Percentiles rank a stretch among this genome's conserved stretches.
Evolutionary conservation across 92 coral and sea anemone genomes (phyloP).

Genomic region (Scolanthus callimorphus): DNA sequence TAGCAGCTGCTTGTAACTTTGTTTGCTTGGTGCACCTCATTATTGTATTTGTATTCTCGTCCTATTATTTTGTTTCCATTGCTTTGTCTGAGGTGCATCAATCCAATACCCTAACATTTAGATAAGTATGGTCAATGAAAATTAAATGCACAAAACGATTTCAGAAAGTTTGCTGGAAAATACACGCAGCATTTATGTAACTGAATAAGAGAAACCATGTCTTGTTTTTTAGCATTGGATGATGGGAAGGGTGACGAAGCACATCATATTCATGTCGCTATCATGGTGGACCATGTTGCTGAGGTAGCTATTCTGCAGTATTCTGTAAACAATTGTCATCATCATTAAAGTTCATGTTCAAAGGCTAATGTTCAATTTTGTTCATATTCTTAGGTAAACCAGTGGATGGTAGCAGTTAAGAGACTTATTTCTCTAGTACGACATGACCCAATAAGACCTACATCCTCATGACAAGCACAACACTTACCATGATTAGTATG

Average conservation of each 20-base stretch:
- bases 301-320: slow-evolving; percentile 87
- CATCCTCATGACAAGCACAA: not conserved
- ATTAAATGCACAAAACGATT: no score
- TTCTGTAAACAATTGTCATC: no score
- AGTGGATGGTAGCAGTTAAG: slow-evolving; percentile 98
- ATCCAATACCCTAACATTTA: no score
- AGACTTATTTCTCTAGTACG: slow-evolving; percentile 76
- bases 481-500: no score
- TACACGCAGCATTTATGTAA: no score
- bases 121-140: no score
- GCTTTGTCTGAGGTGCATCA: no score
- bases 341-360: not conserved
- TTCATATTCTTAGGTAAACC: slow-evolving; percentile 68
- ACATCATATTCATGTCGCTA: slow-evolving; percentile 81
- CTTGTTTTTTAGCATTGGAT: slow-evolving; percentile 64
- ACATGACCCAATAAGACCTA: slow-evolving; percentile 8
- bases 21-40: no score
- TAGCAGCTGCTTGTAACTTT: no score
- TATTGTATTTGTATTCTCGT: not conserved
- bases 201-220: no score
- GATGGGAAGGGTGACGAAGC: slow-evolving; percentile 81
- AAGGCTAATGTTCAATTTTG: not conserved
- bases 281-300: slow-evolving; percentile 93
- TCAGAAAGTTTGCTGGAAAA: no score
- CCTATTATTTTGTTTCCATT: no score